Base-by-base conservation (phyloP, 2,888 invertebrate genomes). In the Muscina levida region DNA sequence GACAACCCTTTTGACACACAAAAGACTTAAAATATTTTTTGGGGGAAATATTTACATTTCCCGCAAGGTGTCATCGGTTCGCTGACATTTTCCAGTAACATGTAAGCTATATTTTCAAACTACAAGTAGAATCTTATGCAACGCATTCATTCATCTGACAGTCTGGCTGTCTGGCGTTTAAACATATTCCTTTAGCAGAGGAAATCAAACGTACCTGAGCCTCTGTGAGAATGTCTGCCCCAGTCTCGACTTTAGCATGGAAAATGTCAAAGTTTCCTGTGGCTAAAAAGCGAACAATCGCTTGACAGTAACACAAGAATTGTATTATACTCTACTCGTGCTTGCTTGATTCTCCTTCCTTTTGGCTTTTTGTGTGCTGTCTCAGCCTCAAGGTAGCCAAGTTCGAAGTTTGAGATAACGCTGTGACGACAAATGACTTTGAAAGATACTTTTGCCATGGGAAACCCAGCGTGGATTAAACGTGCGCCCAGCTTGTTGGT, bases 401-500 rank as follows among this genome's bases (percentile, higher is more conserved):
- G 22, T 24, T 6, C 53, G 22, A 62, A 62, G 39, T 62, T 62
- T 19, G 62, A 13, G 56, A 56, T 22, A 56, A 62, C 37, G 39
- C 72, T 81, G 81, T 77, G 67, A 75, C 74, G 81, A 81, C 81
- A 81, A 81, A 81, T 81, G 71, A 81, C 71, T 68, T 68, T 77
- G 72, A 68, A 77, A 74, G 44, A 72, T 74, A 75, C 68, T 77
- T 73, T 72, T 53, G 13, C 42, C 62, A 81, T 77, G 81, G 71
- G 31, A 72, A 73, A 62, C 19, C 10, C 26, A 13, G 51, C 57
- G 37, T 67, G 51, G 48, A 42, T n/a, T n/a, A n/a, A n/a, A n/a
- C n/a, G n/a, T n/a, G n/a, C n/a, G 2, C 37, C 13, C 13, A 67
- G 37, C 19, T 6, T 11, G 19, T 70, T 62, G 65, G n/a, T 72